phyloP scores from a whole-genome alignment of 1,140 invertebrate genomes.

The Drosophila bocqueti region DNA sequence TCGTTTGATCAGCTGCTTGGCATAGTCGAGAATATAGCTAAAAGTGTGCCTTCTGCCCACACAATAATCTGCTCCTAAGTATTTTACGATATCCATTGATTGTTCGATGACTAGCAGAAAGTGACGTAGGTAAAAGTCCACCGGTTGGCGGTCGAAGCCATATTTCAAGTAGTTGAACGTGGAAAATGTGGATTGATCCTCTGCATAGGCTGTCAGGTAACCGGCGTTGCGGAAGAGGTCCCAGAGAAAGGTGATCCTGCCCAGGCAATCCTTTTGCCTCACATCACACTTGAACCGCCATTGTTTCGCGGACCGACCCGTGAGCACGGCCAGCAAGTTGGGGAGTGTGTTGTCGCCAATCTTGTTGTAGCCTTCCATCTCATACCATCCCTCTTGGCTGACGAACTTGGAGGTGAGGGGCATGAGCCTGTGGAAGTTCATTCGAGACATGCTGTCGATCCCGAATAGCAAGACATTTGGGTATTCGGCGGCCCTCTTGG shows the following conservation, averaged over 20 bases:
- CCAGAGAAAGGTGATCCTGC: slow-evolving; percentile 92
- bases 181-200: slow-evolving; percentile 90
- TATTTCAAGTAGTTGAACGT: slow-evolving; percentile 92
- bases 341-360: slow-evolving; percentile 92
- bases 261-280: slow-evolving; percentile 84
- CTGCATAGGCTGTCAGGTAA: slow-evolving; percentile 91
- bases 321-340: slow-evolving; percentile 91
- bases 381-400: slow-evolving; percentile 34
- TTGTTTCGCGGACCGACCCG: slow-evolving; percentile 86
- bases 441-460: slow-evolving; percentile 38
- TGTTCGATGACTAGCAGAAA: slow-evolving; percentile 88
- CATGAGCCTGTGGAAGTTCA: slow-evolving; percentile 56
- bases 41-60: slow-evolving; percentile 86
- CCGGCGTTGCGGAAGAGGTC: slow-evolving; percentile 89
- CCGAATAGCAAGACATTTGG: slow-evolving; percentile 45
- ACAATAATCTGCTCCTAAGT: slow-evolving; percentile 71
- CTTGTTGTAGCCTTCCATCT: slow-evolving; percentile 74
- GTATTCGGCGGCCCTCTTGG: slow-evolving; percentile 56
- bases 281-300: slow-evolving; percentile 85
- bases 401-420: slow-evolving; percentile 46
- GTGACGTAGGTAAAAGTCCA: slow-evolving; percentile 92
- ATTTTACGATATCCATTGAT: background rate
- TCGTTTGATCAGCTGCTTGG: slow-evolving; percentile 86
- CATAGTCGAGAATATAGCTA: slow-evolving; percentile 86
- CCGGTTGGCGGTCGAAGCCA: slow-evolving; percentile 92